These are phyloP conservation scores for Ceratosolen solmsi DNA, from an alignment of 1,140 invertebrate species.

Conservation along the genomic window DNA sequence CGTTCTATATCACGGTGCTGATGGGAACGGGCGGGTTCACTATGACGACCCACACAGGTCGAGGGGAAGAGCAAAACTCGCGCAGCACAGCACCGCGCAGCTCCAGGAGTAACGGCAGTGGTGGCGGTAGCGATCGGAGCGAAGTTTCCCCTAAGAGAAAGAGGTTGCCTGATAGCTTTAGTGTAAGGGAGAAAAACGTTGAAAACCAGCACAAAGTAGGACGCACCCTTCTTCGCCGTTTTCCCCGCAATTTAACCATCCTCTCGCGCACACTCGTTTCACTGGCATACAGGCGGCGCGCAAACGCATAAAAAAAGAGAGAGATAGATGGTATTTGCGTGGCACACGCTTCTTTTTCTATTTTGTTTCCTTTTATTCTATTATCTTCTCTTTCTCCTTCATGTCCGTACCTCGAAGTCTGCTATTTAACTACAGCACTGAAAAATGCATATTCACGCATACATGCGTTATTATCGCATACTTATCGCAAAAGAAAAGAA, in stretches of 20 bases:
- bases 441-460: too few species aligned
- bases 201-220: constrained; percentile 62
- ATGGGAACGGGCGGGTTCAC: constrained; percentile 15
- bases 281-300: too few species aligned
- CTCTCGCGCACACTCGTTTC: neutral
- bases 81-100: neutral
- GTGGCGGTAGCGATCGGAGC: neutral
- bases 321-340: too few species aligned
- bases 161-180: constrained; percentile 37
- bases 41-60: neutral
- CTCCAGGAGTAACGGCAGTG: constrained; percentile 29
- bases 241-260: neutral
- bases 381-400: neutral
- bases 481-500: neutral
- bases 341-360: neutral
- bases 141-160: neutral
- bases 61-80: constrained; percentile 54
- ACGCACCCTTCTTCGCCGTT: constrained; percentile 65
- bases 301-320: too few species aligned
- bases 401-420: neutral
- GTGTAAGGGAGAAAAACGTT: neutral
- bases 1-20: neutral
- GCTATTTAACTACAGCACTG: too few species aligned
- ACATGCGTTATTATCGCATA: neutral
- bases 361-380: neutral